phyloP scores from a whole-genome alignment of 2,888 invertebrate species.

The Leuctra nigra region DNA sequence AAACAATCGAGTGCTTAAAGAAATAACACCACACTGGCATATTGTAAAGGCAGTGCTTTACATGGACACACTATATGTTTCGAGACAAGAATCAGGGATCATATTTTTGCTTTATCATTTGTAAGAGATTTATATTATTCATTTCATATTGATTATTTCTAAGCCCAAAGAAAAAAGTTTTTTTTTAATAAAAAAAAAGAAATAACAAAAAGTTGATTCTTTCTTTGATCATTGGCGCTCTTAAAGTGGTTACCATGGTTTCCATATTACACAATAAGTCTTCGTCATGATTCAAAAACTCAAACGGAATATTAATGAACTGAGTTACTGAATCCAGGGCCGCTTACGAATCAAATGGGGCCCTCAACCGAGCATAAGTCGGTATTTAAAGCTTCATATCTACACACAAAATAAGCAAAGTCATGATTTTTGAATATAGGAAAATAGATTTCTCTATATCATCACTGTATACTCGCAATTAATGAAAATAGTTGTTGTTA shows the following conservation, averaged over 20 bases:
- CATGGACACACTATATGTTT: neutral
- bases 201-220: slow-evolving; percentile 14
- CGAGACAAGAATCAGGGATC: slow-evolving; percentile 17
- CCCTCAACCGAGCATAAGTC: slow-evolving; percentile 11
- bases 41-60: neutral
- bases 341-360: slow-evolving; percentile 15
- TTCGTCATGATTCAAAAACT: slow-evolving; percentile 19
- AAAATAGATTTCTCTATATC: slow-evolving; percentile 24
- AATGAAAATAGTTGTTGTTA: too few relatives aligned
- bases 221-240: slow-evolving; percentile 18
- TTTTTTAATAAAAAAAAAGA: slow-evolving; percentile 11
- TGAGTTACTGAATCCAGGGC: slow-evolving; percentile 12
- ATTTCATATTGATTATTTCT: slow-evolving; percentile 19
- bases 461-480: slow-evolving; percentile 8
- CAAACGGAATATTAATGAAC: slow-evolving; percentile 17
- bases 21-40: neutral
- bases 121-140: slow-evolving; percentile 18
- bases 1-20: neutral
- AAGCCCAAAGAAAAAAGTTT: slow-evolving; percentile 14
- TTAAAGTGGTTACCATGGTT: slow-evolving; percentile 15
- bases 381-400: slow-evolving; percentile 16
- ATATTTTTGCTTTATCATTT: slow-evolving; percentile 20
- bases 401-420: slow-evolving; percentile 23
- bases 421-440: slow-evolving; percentile 28
- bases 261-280: slow-evolving; percentile 19